Percentiles rank a stretch among this genome's conserved stretches.
phyloP scores from a whole-genome alignment of 2,888 invertebrate species.

The Rutpela maculata region DNA sequence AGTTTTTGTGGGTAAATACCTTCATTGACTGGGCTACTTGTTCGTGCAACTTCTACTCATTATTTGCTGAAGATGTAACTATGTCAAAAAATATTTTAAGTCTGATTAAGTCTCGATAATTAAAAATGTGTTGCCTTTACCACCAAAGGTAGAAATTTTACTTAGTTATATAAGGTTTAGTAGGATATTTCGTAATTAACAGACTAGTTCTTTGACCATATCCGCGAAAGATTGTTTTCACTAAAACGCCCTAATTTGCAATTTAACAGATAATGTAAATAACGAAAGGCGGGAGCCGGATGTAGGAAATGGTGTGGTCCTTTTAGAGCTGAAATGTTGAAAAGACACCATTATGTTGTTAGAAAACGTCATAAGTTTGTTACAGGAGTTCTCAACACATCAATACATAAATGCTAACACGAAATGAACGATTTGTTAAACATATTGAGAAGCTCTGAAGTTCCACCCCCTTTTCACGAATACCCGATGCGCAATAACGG shows the following conservation, averaged over 20 bases:
- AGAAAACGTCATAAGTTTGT: constrained; percentile 61
- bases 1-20: no score
- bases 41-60: no score
- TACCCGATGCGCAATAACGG: constrained; percentile 73
- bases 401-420: constrained; percentile 16
- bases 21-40: no score
- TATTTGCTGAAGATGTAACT: no score
- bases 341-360: constrained; percentile 64
- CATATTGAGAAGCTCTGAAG: constrained; percentile 67
- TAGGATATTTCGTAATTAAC: neutral
- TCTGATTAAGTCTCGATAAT: no score
- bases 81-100: no score
- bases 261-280: constrained; percentile 56
- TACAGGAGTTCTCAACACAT: constrained; percentile 57
- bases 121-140: no score
- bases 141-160: no score
- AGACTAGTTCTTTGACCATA: neutral
- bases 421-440: constrained; percentile 43
- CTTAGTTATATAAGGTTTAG: neutral
- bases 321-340: constrained; percentile 61
- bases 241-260: constrained; percentile 52
- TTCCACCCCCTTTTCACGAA: constrained; percentile 67
- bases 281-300: constrained; percentile 66
- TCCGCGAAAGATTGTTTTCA: constrained; percentile 30
- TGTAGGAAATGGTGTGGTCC: constrained; percentile 61